phyloP scores from a whole-genome alignment of 1,140 invertebrate genomes.

The Dreissena polymorpha region DNA sequence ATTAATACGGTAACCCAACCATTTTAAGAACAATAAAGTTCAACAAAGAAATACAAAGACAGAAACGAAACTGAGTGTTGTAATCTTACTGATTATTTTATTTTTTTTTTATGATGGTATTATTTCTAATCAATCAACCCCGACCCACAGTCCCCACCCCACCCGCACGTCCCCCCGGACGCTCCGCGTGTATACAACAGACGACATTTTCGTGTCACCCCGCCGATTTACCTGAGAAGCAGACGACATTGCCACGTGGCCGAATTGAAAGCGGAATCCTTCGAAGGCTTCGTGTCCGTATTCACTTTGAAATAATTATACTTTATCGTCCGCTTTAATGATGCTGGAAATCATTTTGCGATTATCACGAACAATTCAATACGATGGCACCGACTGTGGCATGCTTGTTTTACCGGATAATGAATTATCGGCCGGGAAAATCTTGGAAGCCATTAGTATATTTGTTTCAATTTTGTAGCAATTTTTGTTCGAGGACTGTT shows the following conservation, averaged over 20 bases:
- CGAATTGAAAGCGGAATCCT: background rate
- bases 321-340: constrained; percentile 45
- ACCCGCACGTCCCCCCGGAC: too few relatives aligned
- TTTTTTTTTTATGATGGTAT: too few relatives aligned
- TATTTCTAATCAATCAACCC: too few relatives aligned
- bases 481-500: constrained; percentile 46
- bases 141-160: too few relatives aligned
- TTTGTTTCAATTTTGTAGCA: constrained; percentile 54
- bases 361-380: constrained; percentile 43
- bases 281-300: constrained; percentile 20
- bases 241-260: constrained; percentile 25
- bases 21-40: too few relatives aligned
- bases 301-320: constrained; percentile 45
- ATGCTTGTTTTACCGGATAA: constrained; percentile 12
- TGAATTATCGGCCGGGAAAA: constrained; percentile 41
- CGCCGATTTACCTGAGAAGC: constrained; percentile 14
- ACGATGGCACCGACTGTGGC: constrained; percentile 32
- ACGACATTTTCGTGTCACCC: background rate
- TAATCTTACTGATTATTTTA: too few relatives aligned
- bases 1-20: too few relatives aligned
- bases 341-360: constrained; percentile 32
- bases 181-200: too few relatives aligned
- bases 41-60: too few relatives aligned
- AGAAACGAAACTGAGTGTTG: too few relatives aligned
- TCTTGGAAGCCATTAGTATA: constrained; percentile 49